A percentile compares a stretch with the other conserved stretches of the same genome.
Evolutionary conservation across 2,888 invertebrate species (phyloP).

Genomic region (Diarsia brunnea): DNA sequence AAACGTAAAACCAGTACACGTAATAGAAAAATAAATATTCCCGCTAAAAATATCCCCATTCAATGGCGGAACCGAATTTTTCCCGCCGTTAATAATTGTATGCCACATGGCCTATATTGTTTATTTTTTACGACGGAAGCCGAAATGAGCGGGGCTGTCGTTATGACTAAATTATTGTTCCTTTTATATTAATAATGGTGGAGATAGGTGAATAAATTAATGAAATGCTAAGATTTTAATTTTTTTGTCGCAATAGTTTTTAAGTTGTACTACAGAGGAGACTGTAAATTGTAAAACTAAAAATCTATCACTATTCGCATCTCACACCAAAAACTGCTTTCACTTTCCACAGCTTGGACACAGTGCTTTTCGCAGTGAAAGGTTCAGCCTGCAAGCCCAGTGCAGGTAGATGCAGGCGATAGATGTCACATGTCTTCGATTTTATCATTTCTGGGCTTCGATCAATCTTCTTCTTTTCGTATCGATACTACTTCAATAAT

Average conservation of each 20-base stretch:
- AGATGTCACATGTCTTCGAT: not conserved
- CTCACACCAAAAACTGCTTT: too few species aligned
- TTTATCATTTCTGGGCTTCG: not conserved
- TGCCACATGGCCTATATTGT: slow-evolving; percentile 60
- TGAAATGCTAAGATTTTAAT: not conserved
- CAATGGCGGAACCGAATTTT: slow-evolving; percentile 57
- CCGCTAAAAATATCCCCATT: slow-evolving; percentile 54
- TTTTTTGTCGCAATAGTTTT: not conserved
- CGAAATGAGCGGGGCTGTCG: slow-evolving; percentile 46
- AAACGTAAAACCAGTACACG: slow-evolving; percentile 15
- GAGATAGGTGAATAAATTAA: slow-evolving; percentile 26
- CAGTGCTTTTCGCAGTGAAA: not conserved
- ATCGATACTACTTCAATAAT: too few species aligned
- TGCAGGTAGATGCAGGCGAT: not conserved
- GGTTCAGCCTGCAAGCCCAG: not conserved
- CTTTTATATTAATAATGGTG: slow-evolving; percentile 36
- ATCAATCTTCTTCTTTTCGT: too few species aligned
- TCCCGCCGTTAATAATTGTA: slow-evolving; percentile 56
- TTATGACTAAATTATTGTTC: slow-evolving; percentile 43
- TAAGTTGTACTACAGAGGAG: not conserved
- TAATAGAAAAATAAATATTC: slow-evolving; percentile 32
- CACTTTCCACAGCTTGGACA: not conserved
- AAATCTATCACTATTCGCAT: too few species aligned
- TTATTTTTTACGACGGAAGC: slow-evolving; percentile 62
- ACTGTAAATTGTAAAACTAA: not conserved